Evolutionary conservation across 2,797 vertebrate species (phyloP), one percentile per base, ranked within the genome.

Genomic region (Darevskia nairensis): DNA sequence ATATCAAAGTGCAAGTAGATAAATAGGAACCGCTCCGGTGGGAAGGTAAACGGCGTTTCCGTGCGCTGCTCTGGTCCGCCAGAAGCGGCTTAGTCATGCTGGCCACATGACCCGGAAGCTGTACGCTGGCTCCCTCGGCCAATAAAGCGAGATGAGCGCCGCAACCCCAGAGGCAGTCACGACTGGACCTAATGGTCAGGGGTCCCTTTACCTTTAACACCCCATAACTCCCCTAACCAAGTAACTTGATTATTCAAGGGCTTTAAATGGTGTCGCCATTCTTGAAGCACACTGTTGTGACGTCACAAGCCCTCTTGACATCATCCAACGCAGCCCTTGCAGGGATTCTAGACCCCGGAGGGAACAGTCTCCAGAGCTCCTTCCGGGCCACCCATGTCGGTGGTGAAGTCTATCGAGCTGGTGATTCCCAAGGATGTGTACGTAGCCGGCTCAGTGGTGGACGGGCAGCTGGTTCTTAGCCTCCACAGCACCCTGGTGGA

Each of bases 361-460:
- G 81, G 91, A 83, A 32, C 81, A 35, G 85, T 72, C 2, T 19
- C 29, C 41, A 0, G 32, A 74, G 5, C 68, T 82, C 87, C 80
- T 21, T 29, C 72, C 0, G 1, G 46, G 80, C 84, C 87, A 66
- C 68, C 32, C 88, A 95, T 96, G 95, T 90, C 95, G 90, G 90
- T 94, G 86, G 93, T 94, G 78, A 96, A 93, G 85, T 95, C 91
- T 0, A 94, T 95, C 3, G 89, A 94, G n/a, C 32, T 95, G 44
- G 79, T 92, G 72, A 85, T 95, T 46, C 93, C 94, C 29, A 69
- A 93, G 75, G 94, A 96, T 87, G 87, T 95, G 27, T 95, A 95
- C 82, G 50, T 91, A 85, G 94, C 95, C 0, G 94, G 95, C 72
- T 94, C 94, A 6, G 82, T 17, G 80, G 32, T 96, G 1, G 64